These are phyloP conservation scores for Lysandra bellargus DNA, from an alignment of 2,888 invertebrate species.

Conservation along the genomic window DNA sequence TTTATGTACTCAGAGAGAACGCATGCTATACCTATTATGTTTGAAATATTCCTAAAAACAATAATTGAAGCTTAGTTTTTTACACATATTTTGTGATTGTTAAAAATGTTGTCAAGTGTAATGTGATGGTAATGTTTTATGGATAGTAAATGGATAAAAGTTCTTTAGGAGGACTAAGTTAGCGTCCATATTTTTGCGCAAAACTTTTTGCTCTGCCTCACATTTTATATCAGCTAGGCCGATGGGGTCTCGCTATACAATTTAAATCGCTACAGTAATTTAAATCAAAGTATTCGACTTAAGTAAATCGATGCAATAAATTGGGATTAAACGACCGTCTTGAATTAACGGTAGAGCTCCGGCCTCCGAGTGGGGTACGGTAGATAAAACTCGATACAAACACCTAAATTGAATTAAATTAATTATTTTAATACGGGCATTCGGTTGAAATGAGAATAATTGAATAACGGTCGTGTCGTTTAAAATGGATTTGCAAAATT, in stretches of 20 bases:
- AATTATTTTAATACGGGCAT: not conserved
- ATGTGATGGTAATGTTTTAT: not conserved
- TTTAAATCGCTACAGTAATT: conserved; percentile 9
- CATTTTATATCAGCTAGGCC: not conserved
- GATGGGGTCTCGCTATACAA: not conserved
- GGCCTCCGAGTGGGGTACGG: not conserved
- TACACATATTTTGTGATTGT: too few relatives aligned
- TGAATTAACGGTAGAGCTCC: conserved; percentile 8
- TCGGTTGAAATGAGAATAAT: not conserved
- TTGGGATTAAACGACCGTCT: conserved; percentile 9
- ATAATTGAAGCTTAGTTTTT: not conserved
- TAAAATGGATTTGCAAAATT: not conserved
- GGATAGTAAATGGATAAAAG: not conserved
- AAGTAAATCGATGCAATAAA: conserved; percentile 23
- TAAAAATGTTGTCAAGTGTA: too few relatives aligned
- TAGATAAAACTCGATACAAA: conserved; percentile 27
- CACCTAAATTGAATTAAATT: conserved; percentile 23
- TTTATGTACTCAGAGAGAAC: not conserved
- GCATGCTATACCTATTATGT: not conserved
- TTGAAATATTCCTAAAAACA: not conserved
- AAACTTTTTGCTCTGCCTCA: not conserved
- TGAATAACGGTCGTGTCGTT: not conserved
- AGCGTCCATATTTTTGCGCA: not conserved
- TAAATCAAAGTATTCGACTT: conserved; percentile 21
- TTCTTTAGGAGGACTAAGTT: not conserved